A percentile compares a stretch with the other conserved stretches of the same genome.
phyloP scores from a whole-genome alignment of 2,888 invertebrate genomes.

The Meandrusa payeni region DNA sequence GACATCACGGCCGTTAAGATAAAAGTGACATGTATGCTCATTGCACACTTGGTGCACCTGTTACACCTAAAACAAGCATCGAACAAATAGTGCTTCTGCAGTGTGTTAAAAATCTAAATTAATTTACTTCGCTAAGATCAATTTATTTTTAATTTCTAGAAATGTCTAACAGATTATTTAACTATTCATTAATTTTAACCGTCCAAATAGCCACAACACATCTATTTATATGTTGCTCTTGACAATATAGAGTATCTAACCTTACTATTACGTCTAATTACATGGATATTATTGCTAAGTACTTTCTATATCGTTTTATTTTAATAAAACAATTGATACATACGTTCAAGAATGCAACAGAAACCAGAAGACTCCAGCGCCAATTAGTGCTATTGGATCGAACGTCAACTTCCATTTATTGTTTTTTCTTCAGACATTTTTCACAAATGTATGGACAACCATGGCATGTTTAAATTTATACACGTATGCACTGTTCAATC shows the following conservation, averaged over 20 bases:
- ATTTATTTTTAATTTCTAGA: too few species aligned
- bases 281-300: too few species aligned
- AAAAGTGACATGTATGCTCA: slow-evolving; percentile 21
- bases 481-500: slow-evolving; percentile 4
- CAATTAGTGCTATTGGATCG: slow-evolving; percentile 51
- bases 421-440: slow-evolving; percentile 33
- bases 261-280: too few species aligned
- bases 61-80: slow-evolving; percentile 3
- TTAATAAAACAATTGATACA: slow-evolving; percentile 46
- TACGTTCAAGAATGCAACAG: slow-evolving; percentile 65
- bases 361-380: slow-evolving; percentile 66
- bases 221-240: too few species aligned
- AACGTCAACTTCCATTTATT: slow-evolving; percentile 64
- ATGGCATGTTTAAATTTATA: not conserved
- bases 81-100: slow-evolving; percentile 1
- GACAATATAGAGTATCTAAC: too few species aligned
- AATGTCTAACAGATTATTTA: too few species aligned
- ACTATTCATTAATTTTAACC: too few species aligned
- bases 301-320: too few species aligned
- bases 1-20: slow-evolving; percentile 26
- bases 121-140: too few species aligned
- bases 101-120: not conserved
- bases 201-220: too few species aligned
- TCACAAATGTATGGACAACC: slow-evolving; percentile 18
- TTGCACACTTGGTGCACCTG: slow-evolving; percentile 1